Evolutionary conservation across 2,797 vertebrate genomes (phyloP), one percentile per base, ranked within the genome.

Genomic region (Hypotaenidia philippensis): DNA sequence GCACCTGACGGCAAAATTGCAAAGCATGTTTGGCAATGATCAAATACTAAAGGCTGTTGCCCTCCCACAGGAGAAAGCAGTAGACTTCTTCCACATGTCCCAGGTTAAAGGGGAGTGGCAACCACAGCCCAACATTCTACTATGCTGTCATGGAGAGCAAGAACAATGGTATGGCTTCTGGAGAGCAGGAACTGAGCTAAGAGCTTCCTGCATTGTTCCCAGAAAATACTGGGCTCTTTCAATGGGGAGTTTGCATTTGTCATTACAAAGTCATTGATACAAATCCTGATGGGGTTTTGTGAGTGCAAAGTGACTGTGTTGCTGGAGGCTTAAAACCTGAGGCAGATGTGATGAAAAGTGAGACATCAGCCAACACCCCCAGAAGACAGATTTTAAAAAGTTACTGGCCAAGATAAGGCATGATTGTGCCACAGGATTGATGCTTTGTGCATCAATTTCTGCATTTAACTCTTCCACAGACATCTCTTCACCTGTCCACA

Each of bases 1-100:
- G 99, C 87, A 99, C 98, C 99, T 99, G 98, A 11, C 16, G 95
- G 71, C 40, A 95, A 64, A 92, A 88, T 80, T 68, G 26, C 36
- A 87, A 32, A 82, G 31, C 13, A 29, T 11, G 4, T 53, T 53
- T 75, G 68, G 38, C 53, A 81, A 36, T 1, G 1, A 19, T 17
- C 19, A 61, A 11, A 41, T 34, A 25, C 10, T 36, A 56, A 59
- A 76, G 29, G 25, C 27, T 92, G 55, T 32, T 72, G 29, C 25
- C 13, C 29, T 70, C 26, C 68, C 65, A 63, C n/a, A 84, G 68
- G 55, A 82, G 6, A 13, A 75, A 87, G 27, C 12, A 11, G 21
- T 19, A 47, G 57, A 70, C 44, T 38, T 69, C 34, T 87, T 85
- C 64, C 63, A 34, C 27, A 9, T 3, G 18, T 13, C 52, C 32